Evolutionary conservation across 2,888 invertebrate genomes (phyloP).

Genomic region (Drosophila pegasa): DNA sequence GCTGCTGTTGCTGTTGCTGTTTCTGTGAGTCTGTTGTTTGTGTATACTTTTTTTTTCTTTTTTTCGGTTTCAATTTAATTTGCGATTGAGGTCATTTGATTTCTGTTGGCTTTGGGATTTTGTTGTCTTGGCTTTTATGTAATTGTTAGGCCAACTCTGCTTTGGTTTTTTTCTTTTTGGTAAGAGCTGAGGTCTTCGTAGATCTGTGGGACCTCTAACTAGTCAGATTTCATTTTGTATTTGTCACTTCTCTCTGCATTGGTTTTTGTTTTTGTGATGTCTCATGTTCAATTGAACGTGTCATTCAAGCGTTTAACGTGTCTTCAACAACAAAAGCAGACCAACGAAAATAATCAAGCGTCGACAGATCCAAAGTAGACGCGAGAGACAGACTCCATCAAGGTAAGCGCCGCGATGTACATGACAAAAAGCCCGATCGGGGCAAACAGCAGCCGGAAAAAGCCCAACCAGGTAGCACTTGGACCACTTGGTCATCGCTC

Average conservation of each 20-base stretch:
- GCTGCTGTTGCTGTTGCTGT: neutral
- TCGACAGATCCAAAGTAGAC: slow-evolving; percentile 13
- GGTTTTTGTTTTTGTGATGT: slow-evolving; percentile 32
- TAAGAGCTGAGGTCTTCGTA: slow-evolving; percentile 41
- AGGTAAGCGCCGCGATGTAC: slow-evolving; percentile 32
- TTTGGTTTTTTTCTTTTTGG: slow-evolving; percentile 9
- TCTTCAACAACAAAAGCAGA: slow-evolving; percentile 48
- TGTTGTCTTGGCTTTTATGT: slow-evolving; percentile 50
- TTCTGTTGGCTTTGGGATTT: slow-evolving; percentile 52
- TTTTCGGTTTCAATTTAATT: slow-evolving; percentile 64
- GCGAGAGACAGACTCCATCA: slow-evolving; percentile 25
- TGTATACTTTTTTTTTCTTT: neutral
- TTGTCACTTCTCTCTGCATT: slow-evolving; percentile 33
- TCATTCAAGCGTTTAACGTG: slow-evolving; percentile 72
- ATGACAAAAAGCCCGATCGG: slow-evolving; percentile 23
- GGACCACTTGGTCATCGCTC: slow-evolving; percentile 6
- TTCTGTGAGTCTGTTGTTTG: neutral
- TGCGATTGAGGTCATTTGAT: slow-evolving; percentile 77
- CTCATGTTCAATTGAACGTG: slow-evolving; percentile 77
- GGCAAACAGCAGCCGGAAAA: slow-evolving; percentile 23
- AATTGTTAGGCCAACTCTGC: slow-evolving; percentile 53
- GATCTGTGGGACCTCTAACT: slow-evolving; percentile 42
- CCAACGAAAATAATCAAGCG: slow-evolving; percentile 28
- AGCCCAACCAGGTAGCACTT: slow-evolving; percentile 29
- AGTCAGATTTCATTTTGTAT: slow-evolving; percentile 48